These are phyloP conservation scores for Gulo gulo DNA, from an alignment of 2,113 vertebrate genomes.

Conservation along the genomic window DNA sequence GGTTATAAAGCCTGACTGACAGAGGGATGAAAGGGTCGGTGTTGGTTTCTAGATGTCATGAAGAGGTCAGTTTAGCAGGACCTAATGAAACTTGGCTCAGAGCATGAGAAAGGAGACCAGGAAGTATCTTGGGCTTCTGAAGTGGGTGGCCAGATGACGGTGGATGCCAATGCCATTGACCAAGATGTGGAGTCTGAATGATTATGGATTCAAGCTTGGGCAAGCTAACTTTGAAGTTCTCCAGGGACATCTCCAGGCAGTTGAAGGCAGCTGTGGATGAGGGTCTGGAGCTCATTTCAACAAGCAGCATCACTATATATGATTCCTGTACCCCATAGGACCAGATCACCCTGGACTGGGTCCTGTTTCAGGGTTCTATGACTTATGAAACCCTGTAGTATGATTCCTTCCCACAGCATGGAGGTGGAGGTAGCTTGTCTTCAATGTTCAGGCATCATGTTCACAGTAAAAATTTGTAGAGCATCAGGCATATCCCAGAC, in stretches of 20 bases:
- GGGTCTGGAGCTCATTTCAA: not conserved
- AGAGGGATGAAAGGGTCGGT: not conserved
- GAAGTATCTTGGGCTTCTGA: not conserved
- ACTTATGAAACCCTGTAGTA: not conserved
- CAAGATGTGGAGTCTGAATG: no score
- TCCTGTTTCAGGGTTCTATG: not conserved
- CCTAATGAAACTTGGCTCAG: not conserved
- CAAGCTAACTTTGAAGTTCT: not conserved
- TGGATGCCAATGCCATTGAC: accelerated
- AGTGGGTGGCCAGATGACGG: no score
- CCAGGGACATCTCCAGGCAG: not conserved
- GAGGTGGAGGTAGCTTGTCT: not conserved
- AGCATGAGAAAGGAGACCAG: not conserved
- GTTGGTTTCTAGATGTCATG: not conserved
- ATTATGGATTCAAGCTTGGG: not conserved
- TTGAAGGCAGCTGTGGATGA: not conserved
- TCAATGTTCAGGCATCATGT: no score
- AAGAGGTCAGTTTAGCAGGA: not conserved
- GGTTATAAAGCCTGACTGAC: no score
- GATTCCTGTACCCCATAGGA: accelerated
- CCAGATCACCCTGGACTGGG: no score
- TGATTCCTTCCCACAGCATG: no score
- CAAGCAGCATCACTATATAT: no score
- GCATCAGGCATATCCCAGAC: no score
- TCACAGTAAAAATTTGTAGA: no score